Evolutionary conservation across 2,888 invertebrate species (phyloP).

Genomic region (Tetragonula carbonaria): DNA sequence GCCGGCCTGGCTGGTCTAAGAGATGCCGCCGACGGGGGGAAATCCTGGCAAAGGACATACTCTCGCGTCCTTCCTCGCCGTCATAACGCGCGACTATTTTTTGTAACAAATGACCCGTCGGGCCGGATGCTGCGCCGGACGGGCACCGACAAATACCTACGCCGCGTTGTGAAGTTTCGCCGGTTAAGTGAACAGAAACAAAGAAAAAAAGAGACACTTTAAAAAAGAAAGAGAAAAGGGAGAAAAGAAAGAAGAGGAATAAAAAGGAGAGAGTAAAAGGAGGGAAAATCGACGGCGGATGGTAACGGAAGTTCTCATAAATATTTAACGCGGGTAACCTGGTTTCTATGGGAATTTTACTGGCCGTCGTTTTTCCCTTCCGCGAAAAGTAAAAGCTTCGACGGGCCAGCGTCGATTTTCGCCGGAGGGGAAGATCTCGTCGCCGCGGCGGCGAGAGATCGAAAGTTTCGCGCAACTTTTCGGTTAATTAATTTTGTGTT

Average conservation of each 20-base stretch:
- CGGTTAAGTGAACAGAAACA: slow-evolving; percentile 32
- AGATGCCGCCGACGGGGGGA: slow-evolving; percentile 48
- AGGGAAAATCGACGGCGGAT: slow-evolving; percentile 11
- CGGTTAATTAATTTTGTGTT: neutral
- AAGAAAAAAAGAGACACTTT: too few relatives aligned
- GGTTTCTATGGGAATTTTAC: slow-evolving; percentile 33
- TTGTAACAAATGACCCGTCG: slow-evolving; percentile 69
- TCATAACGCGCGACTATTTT: slow-evolving; percentile 67
- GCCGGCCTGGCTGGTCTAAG: neutral
- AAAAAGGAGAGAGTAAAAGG: neutral
- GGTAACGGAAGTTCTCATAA: slow-evolving; percentile 45
- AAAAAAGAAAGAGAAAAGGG: neutral
- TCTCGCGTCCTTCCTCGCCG: slow-evolving; percentile 51
- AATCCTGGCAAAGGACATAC: slow-evolving; percentile 59
- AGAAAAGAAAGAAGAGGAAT: neutral
- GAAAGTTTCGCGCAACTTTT: neutral
- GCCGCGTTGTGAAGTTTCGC: neutral
- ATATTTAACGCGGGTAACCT: slow-evolving; percentile 49
- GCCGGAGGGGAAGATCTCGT: neutral
- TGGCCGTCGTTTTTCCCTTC: neutral
- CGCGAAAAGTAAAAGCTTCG: slow-evolving; percentile 22
- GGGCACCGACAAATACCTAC: slow-evolving; percentile 68
- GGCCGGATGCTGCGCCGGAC: slow-evolving; percentile 62
- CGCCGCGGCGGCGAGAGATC: too few relatives aligned
- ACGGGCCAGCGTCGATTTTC: neutral